Percentiles rank a stretch among this genome's conserved stretches.
These are phyloP conservation scores for Cyanistes caeruleus DNA, from an alignment of 2,113 vertebrate genomes.

Conservation along the genomic window DNA sequence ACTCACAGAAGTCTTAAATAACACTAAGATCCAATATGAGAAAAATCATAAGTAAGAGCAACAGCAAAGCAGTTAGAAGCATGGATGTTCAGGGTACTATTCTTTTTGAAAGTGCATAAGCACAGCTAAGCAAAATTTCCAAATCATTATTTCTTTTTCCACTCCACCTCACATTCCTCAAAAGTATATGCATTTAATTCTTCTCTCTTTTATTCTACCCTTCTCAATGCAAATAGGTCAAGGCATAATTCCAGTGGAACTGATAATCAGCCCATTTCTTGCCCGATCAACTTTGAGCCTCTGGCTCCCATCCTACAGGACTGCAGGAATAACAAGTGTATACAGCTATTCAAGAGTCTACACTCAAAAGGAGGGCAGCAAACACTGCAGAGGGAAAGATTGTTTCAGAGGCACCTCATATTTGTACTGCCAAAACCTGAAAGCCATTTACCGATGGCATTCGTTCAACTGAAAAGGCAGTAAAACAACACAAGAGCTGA, in stretches of 20 bases:
- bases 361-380: neutral
- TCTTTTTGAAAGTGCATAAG: neutral
- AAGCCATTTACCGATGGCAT: neutral
- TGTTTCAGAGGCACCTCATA: neutral
- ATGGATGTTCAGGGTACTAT: neutral
- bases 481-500: neutral
- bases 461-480: neutral
- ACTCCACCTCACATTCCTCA: neutral
- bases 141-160: neutral
- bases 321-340: neutral
- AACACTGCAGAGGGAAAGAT: neutral
- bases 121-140: neutral
- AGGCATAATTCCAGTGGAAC: neutral
- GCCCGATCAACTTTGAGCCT: neutral
- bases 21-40: neutral
- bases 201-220: neutral
- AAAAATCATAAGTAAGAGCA: neutral
- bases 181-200: neutral
- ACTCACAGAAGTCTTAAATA: neutral
- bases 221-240: neutral
- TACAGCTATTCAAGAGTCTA: neutral
- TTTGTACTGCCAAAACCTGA: neutral
- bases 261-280: neutral
- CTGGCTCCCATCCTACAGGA: neutral
- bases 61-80: neutral